Evolutionary conservation across 2,113 vertebrate species (phyloP), one percentile per base, ranked within the genome.

Genomic region (Triplophysa rosa): DNA sequence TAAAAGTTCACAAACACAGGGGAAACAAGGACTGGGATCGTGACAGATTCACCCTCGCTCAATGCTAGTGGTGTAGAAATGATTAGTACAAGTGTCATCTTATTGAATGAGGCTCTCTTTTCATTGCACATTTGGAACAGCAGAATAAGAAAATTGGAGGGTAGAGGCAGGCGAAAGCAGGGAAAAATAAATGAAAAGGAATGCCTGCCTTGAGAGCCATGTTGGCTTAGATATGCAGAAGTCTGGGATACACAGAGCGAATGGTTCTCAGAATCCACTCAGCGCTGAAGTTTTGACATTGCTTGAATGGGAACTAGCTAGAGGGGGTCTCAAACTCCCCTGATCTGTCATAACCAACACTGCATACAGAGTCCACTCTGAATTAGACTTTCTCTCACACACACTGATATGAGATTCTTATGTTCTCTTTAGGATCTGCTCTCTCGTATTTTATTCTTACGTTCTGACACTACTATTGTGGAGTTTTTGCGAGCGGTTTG

Each of bases 251-350:
- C 5, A 49, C 67, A 58, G 6, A 40, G n/a, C 5, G 13, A 12
- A 67, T 45, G 54, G 19, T 67, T 63, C 3, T 54, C 8, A 52
- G 54, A 68, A 56, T n/a, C 67, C 19, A 56, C 19, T 78, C 58
- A 75, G 17, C 4, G 21, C 42, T 67, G 54, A 54, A 16, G 3
- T 74, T 64, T 37, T 63, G 29, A 68, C 69, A 37, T 24, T 58
- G 49, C 10, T 75, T 59, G 71, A 68, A 68, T 49, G 16, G 58
- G 63, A 40, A 70, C 54, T 67, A 19, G 7, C 49, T 45, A 70
- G 24, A 58, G n/a, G 33, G 42, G 45, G 29, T 37, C 65, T 76
- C 62, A 72, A 40, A 72, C 66, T 61, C 45, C 54, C 61, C 33
- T 62, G 13, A 33, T 37, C 23, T 37, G 42, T 10, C 62, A 59